Base-by-base conservation (phyloP, 1,140 invertebrate genomes). In the Melipona quadrifasciata region DNA sequence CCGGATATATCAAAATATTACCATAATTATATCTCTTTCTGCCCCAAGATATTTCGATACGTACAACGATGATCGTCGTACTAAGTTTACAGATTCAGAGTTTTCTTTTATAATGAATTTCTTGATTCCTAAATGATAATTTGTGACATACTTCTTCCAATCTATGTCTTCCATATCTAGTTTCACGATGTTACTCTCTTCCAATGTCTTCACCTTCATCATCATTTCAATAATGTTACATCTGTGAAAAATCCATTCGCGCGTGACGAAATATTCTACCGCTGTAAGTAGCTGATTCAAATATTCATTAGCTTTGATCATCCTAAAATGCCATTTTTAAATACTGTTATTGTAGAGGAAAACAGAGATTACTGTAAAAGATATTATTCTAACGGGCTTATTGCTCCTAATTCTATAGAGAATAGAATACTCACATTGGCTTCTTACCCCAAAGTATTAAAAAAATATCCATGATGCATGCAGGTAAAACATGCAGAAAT, bases 161-260 rank as follows among this genome's bases (percentile, higher is more conserved):
- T 96, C 93, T 51, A 98, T 91, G 12, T 92, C 91, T 0, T 92
- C 92, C 4, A 97, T 94, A 89, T 97, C 95, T 94, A 95, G 89
- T 98, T 97, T 47, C 95, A 93, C 0, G 95, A 93, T 0, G 82
- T 70, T 16, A 95, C 95, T 10, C 6, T 57, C 55, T 21, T 57
- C 8, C 19, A 57, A 57, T 4, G 55, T 57, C 8, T 57, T 57
- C 27, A 98, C 95, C 64, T 96, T 95, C 34, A 95, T 93, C 57
- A 96, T 95, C 1, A 99, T 94, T 68, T 96, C 95, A 24, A 95
- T 95, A 88, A 98, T 95, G 90, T 98, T 98, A 4, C 96, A 95
- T 51, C 96, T 96, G n/a, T 96, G 95, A 91, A 99, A 99, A 65
- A 96, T 95, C 98, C 98, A 99, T 90, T 99, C 97, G 89, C 97